phyloP scores from a whole-genome alignment of 2,888 invertebrate species.

The Lomographa bimaculata region DNA sequence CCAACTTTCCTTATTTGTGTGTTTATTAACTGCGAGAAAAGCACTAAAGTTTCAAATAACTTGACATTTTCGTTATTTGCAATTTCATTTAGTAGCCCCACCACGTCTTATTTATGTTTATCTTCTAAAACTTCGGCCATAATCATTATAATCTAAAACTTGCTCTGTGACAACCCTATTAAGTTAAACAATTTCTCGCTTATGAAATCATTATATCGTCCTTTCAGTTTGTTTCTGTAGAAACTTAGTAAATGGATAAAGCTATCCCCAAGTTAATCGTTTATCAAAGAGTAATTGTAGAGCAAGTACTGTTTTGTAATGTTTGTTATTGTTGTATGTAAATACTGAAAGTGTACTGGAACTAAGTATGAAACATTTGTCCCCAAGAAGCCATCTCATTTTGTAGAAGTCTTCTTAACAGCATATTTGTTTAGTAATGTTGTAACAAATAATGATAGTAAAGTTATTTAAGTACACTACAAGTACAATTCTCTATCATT shows the following conservation, averaged over 20 bases:
- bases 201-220: conserved; percentile 29
- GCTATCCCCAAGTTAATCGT: conserved; percentile 13
- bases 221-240: conserved; percentile 17
- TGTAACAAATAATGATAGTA: too few species aligned
- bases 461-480: too few species aligned
- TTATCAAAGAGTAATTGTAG: conserved; percentile 14
- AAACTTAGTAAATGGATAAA: conserved; percentile 13
- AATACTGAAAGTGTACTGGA: too few species aligned
- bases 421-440: too few species aligned
- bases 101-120: conserved; percentile 61
- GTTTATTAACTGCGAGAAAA: conserved; percentile 66
- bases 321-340: too few species aligned
- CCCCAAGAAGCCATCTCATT: too few species aligned
- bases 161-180: conserved; percentile 17
- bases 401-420: too few species aligned
- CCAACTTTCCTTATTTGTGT: conserved; percentile 67
- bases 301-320: conserved; percentile 3
- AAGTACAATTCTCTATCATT: too few species aligned
- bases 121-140: conserved; percentile 38
- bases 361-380: too few species aligned
- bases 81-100: conserved; percentile 64
- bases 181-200: conserved; percentile 28
- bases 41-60: conserved; percentile 58
- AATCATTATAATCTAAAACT: conserved; percentile 40
- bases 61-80: conserved; percentile 66